Base-by-base conservation (phyloP, 2,888 invertebrate species). In the Chrysolina haemoptera region DNA sequence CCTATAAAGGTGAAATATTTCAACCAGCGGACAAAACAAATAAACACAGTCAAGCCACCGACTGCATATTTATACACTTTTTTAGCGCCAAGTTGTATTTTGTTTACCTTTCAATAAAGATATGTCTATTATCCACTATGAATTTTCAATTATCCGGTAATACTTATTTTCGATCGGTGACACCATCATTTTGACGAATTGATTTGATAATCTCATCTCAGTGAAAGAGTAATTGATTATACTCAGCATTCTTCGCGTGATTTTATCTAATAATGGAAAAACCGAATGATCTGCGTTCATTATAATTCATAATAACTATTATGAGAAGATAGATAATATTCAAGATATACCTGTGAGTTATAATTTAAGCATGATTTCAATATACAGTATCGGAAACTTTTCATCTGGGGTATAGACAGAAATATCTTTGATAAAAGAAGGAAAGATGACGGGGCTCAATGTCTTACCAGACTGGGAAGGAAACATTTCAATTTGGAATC, bases 81-180 rank as follows among this genome's bases (percentile, higher is more conserved):
- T 48, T 16, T 48, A 48, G 48, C 48, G 16, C 16, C 9, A 10
- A 48, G 10, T 16, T 10, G 16, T 48, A 48, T 48, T 48, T 48
- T 48, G 16, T 48, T 48, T 48, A 16, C 6, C 16, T 48, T 48
- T 48, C 48, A 48, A 48, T 48, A 48, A 48, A 16, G 48, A 16
- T 48, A 14, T 46, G 27, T 62, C 12, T n/a, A 63, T 63, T 63
- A 43, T 41, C 5, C 18, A 18, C 20, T 41, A 20, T 14, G 43
- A 43, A 43, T 63, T 63, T 46, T 20, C 14, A 22, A 43, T 9
- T 18, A 46, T 46, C 46, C 20, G 20, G 64, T 65, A 65, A 65
- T 46, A 65, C 41, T 65, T 65, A 65, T 65, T 65, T 65, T 65
- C 64, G 64, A 16, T 16, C 41, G 63, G 43, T 64, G 63, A 41